Base-by-base conservation (phyloP, 1,140 invertebrate species). In the Trachelipus rathkii region DNA sequence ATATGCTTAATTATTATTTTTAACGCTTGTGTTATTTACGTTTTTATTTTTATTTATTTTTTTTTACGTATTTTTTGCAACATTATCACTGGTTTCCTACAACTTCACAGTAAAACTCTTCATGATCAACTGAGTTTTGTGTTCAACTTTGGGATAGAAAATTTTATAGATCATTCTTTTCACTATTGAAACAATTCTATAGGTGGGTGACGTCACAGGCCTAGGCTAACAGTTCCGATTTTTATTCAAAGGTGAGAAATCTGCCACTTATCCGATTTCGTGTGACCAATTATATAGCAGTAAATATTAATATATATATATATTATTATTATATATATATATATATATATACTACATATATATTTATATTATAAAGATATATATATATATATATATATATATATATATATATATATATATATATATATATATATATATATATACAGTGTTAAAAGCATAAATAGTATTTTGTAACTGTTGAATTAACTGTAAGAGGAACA, bases 321-420 rank as follows among this genome's bases (percentile, higher is more conserved):
- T 50, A 50, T 50, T n/a, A 50, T 50, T 10, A 50, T 50, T 50
- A 50, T 50, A 50, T 50, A 50, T 50, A 50, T 50, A 50, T 50
- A 50, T 50, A 50, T 50, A 50, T 50, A 50, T 50, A n/a, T n/a
- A n/a, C n/a, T n/a, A n/a, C n/a, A n/a, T n/a, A n/a, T n/a, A n/a
- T n/a, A n/a, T n/a, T n/a, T n/a, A n/a, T n/a, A n/a, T n/a, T n/a
- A n/a, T n/a, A n/a, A n/a, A n/a, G n/a, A n/a, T n/a, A n/a, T n/a
- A n/a, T n/a, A n/a, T n/a, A n/a, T n/a, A n/a, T n/a, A 50, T 50
- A 50, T 50, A 50, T 50, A 50, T 50, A 50, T 50, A 10, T 10
- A 9, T 50, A 50, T 9, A 10, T 50, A 10, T 9, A 50, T 10
- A 50, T 50, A 50, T 50, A 50, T 50, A 50, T 50, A 50, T 50